Evolutionary conservation across 1,140 invertebrate species (phyloP).

Genomic region (Drosophila lini): DNA sequence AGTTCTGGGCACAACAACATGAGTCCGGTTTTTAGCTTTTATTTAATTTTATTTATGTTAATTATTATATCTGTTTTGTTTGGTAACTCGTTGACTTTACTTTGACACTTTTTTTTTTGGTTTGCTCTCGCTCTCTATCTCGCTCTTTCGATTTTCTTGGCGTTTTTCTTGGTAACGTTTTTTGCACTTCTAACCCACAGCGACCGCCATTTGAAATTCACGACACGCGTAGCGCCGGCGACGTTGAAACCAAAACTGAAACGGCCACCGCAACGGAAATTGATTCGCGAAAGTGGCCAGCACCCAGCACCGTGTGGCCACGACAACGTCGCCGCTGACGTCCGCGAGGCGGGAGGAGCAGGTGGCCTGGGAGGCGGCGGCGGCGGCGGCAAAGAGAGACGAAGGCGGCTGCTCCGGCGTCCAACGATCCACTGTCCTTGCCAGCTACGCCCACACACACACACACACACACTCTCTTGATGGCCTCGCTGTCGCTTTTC

Average conservation of each 20-base stretch:
- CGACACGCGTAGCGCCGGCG: slow-evolving; percentile 75
- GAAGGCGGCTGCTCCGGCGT: slow-evolving; percentile 33
- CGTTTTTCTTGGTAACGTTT: slow-evolving; percentile 17
- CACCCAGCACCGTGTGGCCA: slow-evolving; percentile 42
- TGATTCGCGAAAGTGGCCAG: slow-evolving; percentile 77
- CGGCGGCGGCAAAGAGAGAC: neutral
- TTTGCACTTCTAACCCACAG: slow-evolving; percentile 35
- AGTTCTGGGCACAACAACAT: slow-evolving; percentile 54
- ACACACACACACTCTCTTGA: slow-evolving; percentile 33
- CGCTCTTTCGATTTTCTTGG: slow-evolving; percentile 3
- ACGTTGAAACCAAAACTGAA: slow-evolving; percentile 82
- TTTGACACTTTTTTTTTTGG: slow-evolving; percentile 19
- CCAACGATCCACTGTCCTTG: slow-evolving; percentile 67
- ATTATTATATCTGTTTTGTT: slow-evolving; percentile 22
- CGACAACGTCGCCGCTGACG: slow-evolving; percentile 41
- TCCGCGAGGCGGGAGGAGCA: slow-evolving; percentile 19
- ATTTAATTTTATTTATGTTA: slow-evolving; percentile 9
- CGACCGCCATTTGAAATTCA: slow-evolving; percentile 74
- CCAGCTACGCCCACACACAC: slow-evolving; percentile 65
- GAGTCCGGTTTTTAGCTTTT: slow-evolving; percentile 20
- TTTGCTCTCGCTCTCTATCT: slow-evolving; percentile 1
- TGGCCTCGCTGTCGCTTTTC: slow-evolving; percentile 50
- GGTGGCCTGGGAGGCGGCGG: slow-evolving; percentile 1
- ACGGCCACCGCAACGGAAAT: slow-evolving; percentile 81
- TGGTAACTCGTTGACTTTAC: slow-evolving; percentile 16